Base-by-base conservation (phyloP, 2,888 invertebrate genomes). In the Quadroppia sp. region DNA sequence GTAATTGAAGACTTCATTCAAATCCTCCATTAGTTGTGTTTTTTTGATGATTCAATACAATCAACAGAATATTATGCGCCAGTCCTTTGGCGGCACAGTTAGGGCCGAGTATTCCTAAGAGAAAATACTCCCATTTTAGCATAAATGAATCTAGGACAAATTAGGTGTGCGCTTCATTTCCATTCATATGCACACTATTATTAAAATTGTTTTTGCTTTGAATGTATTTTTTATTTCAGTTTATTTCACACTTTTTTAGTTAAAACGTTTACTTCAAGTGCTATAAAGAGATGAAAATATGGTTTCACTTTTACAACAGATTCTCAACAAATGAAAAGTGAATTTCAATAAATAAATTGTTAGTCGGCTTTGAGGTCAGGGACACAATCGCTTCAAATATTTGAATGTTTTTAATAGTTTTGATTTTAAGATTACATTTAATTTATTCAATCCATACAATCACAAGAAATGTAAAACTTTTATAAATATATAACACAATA, bases 41-140 rank as follows among this genome's bases (percentile, higher is more conserved):
- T 11, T n/a, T 59, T n/a, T 20, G 36, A 36, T 64, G 64, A 20
- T 25, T 64, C 20, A 30, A 50, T 13, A 53, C 20, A 30, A 50
- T 13, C 9, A 59, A n/a, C 20, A 9, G 30, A 59, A 17, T 30
- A 15, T 30, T 3, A 59, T 59, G 56, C 17, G 23, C 23, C 9
- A 23, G 23, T 28, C 13, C 28, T 2, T 20, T 20, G 9, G 9
- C 28, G 23, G 28, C 23, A 25, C 20, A 53, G 28, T 53, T 23
- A 53, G 53, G 4, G 36, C 2, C 2, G 6, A 11, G 17, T 13
- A 45, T 15, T 45, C 15, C 45, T 59, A 1, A 17, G n/a, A n/a
- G n/a, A n/a, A n/a, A n/a, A n/a, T n/a, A 64, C 64, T 64, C 64
- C 64, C 64, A 64, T 7, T 64, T 64, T 64, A 36, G 64, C 64